These are phyloP conservation scores for Drosophila diplacantha DNA, from an alignment of 2,888 invertebrate species.

Conservation along the genomic window DNA sequence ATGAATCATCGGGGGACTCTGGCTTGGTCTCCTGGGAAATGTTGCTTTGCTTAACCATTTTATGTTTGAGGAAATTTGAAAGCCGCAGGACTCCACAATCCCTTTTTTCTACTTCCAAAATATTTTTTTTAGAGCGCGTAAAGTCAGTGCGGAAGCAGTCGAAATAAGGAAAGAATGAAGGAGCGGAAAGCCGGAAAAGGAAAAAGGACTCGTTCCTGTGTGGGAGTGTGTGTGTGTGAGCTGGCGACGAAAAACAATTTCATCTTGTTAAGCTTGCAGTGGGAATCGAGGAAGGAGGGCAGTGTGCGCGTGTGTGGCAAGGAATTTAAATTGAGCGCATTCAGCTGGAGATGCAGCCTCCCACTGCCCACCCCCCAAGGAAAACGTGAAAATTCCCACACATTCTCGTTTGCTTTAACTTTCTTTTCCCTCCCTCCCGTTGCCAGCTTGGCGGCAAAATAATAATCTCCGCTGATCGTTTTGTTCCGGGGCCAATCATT, in stretches of 20 bases:
- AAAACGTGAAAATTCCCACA: conserved; percentile 9
- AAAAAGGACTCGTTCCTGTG: conserved; percentile 3
- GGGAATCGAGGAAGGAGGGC: neutral
- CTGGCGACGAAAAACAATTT: conserved; percentile 24
- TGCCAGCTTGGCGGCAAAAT: neutral
- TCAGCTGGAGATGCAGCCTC: conserved; percentile 4
- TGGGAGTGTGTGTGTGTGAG: conserved; percentile 1
- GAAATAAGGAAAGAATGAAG: conserved; percentile 24
- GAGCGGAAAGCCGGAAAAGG: conserved; percentile 25
- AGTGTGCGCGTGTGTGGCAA: neutral
- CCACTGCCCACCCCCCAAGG: neutral
- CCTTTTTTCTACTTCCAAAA: neutral
- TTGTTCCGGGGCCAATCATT: conserved; percentile 10
- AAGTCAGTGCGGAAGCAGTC: conserved; percentile 38
- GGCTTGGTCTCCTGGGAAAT: conserved; percentile 13
- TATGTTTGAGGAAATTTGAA: conserved; percentile 2
- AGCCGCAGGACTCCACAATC: conserved; percentile 2
- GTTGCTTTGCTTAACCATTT: neutral
- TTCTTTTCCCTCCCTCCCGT: neutral
- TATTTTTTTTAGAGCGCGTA: conserved; percentile 18
- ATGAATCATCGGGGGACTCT: conserved; percentile 9
- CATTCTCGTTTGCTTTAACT: conserved; percentile 9
- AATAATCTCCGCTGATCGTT: conserved; percentile 13
- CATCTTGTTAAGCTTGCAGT: conserved; percentile 16
- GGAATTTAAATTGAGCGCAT: conserved; percentile 24